Percentiles rank a stretch among this genome's conserved stretches.
Conservation (phyloP, 2,888 invertebrate genomes). For the Nomada ferruginata region DNA sequence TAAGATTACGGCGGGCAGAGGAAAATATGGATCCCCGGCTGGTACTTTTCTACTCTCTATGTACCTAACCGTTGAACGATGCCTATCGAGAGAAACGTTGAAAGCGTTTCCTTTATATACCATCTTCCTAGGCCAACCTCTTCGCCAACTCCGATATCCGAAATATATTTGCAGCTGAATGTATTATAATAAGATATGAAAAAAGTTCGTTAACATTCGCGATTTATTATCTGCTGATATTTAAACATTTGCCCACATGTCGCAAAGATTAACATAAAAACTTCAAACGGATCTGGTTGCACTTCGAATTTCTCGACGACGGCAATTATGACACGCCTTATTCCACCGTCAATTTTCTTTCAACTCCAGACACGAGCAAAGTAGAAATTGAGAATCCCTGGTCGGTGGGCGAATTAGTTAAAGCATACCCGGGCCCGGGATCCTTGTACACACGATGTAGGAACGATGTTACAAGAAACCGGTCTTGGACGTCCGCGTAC, state of each 20-base stretch:
- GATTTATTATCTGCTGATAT: no score
- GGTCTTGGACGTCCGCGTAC: conserved; percentile 71
- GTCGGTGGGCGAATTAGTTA: conserved; percentile 76
- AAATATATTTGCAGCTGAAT: not conserved
- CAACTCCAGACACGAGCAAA: no score
- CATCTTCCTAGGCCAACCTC: not conserved
- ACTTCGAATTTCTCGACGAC: no score
- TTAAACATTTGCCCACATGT: no score
- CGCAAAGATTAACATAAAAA: not conserved
- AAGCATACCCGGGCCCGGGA: conserved; percentile 68
- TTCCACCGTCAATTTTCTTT: no score
- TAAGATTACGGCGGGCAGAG: conserved; percentile 22
- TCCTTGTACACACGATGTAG: conserved; percentile 80
- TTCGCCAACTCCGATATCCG: not conserved
- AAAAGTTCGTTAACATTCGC: no score
- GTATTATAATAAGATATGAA: not conserved
- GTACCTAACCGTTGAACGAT: conserved; percentile 32
- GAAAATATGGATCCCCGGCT: conserved; percentile 19
- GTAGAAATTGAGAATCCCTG: conserved; percentile 58
- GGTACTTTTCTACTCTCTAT: conserved; percentile 15
- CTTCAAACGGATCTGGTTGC: no score
- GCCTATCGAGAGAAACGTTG: conserved; percentile 32
- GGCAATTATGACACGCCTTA: no score
- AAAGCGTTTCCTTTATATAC: not conserved
- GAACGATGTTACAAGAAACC: conserved; percentile 79